These are phyloP conservation scores for Biston stratarius DNA, from an alignment of 2,888 invertebrate genomes.

Conservation along the genomic window DNA sequence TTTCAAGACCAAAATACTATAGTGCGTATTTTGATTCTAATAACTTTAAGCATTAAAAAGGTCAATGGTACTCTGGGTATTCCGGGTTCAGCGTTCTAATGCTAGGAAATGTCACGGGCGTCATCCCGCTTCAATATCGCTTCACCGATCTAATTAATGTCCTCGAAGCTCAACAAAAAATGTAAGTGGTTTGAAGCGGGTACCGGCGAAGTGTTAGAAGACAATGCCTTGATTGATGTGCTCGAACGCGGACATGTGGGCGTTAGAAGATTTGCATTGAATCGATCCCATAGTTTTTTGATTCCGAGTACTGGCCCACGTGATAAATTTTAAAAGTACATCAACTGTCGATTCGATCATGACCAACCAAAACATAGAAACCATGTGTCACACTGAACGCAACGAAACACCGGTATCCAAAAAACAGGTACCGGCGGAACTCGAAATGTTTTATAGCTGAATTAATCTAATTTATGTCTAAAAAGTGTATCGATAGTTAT, in stretches of 20 bases:
- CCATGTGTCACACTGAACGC: conserved; percentile 25
- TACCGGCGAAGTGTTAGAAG: conserved; percentile 47
- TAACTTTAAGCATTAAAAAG: conserved; percentile 47
- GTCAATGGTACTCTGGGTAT: conserved; percentile 63
- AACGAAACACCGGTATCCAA: conserved; percentile 27
- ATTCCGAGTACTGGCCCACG: conserved; percentile 69
- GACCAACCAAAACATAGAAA: conserved; percentile 22
- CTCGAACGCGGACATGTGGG: conserved; percentile 67
- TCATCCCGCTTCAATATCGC: conserved; percentile 64
- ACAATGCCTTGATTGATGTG: conserved; percentile 81
- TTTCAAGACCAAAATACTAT: conserved; percentile 26
- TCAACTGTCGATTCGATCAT: conserved; percentile 51
- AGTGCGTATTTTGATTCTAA: conserved; percentile 30
- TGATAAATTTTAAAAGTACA: conserved; percentile 52
- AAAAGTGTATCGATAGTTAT: conserved; percentile 49
- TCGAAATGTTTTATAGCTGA: conserved; percentile 30
- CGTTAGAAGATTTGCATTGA: conserved; percentile 80
- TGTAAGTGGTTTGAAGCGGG: conserved; percentile 56
- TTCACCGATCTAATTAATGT: conserved; percentile 76
- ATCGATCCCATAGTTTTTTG: conserved; percentile 70
- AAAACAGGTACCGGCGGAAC: conserved; percentile 30
- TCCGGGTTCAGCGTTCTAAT: conserved; percentile 78
- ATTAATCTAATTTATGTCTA: conserved; percentile 40
- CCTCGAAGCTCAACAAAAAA: conserved; percentile 71
- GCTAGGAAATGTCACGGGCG: conserved; percentile 75